Conservation (phyloP, 2,797 vertebrate genomes). For the Peromyscus nudipes region DNA sequence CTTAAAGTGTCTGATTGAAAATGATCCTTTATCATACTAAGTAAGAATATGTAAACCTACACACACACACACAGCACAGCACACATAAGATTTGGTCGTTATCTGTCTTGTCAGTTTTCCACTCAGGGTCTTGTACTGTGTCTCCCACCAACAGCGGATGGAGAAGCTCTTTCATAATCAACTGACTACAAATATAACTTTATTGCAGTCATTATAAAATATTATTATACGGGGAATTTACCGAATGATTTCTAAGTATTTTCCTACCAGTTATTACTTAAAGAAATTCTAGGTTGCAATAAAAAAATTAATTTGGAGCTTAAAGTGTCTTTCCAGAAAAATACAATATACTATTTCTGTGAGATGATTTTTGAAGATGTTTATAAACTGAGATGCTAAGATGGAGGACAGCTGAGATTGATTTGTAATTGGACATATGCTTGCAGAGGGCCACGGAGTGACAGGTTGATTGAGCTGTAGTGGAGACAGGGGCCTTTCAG, state of each 20-base stretch:
- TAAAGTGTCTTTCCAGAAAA: slow-evolving; percentile 35
- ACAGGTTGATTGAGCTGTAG: slow-evolving; percentile 65
- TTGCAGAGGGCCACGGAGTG: not conserved
- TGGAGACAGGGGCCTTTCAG: slow-evolving; percentile 71
- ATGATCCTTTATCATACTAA: not conserved
- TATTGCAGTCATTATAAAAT: slow-evolving; percentile 30
- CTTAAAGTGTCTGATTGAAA: not conserved
- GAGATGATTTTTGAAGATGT: slow-evolving; percentile 29
- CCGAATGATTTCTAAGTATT: not conserved
- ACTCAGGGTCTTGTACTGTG: not conserved
- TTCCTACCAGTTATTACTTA: not conserved
- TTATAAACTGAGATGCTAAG: slow-evolving; percentile 35
- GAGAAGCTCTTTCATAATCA: not conserved
- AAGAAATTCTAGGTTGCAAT: not conserved
- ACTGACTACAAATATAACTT: not conserved
- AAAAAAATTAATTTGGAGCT: not conserved
- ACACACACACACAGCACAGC: not conserved
- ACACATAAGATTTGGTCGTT: not conserved
- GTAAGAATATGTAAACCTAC: not conserved
- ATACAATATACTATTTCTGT: not conserved
- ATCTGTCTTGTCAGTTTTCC: not conserved
- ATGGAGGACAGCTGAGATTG: slow-evolving; percentile 40
- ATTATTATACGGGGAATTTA: not conserved
- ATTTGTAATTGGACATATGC: slow-evolving; percentile 51
- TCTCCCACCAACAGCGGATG: not conserved